Percentiles rank a stretch among this genome's conserved stretches.
Conservation (phyloP, 2,888 invertebrate genomes). For the Tetanocera ferruginea region DNA sequence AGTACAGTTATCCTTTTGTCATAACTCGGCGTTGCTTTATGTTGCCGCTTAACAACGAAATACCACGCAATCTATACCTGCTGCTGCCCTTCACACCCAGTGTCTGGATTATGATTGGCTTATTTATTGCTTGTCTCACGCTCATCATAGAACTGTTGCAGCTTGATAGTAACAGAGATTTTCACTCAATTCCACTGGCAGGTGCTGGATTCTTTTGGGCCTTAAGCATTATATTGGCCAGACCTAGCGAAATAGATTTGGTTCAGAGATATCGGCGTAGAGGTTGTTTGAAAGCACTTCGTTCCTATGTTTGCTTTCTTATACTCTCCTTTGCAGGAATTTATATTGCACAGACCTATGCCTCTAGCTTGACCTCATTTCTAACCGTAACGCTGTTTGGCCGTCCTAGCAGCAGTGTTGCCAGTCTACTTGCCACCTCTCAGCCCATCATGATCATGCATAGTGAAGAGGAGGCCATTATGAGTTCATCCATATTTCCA, state of each 20-base stretch:
- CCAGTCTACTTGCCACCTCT: background rate
- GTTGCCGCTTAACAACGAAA: slow-evolving; percentile 7
- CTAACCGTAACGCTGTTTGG: background rate
- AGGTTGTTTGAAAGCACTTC: background rate
- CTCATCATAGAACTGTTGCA: background rate
- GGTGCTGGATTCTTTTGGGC: background rate
- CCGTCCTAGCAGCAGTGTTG: background rate
- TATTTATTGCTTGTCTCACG: background rate
- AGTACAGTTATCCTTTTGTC: background rate
- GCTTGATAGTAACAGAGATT: background rate
- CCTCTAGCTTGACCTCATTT: slow-evolving; percentile 3
- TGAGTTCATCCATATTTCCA: background rate
- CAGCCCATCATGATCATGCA: background rate
- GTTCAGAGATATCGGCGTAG: background rate
- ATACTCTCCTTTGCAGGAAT: background rate
- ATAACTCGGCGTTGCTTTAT: slow-evolving; percentile 7
- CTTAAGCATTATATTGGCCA: background rate
- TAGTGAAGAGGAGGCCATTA: background rate
- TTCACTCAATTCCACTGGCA: background rate
- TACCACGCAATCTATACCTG: background rate
- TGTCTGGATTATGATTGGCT: slow-evolving; percentile 2
- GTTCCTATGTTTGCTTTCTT: background rate
- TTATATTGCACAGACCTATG: background rate
- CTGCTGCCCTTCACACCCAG: background rate
- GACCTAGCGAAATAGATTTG: background rate